Evolutionary conservation across 1,140 invertebrate genomes (phyloP).

Genomic region (Panulirus ornatus): DNA sequence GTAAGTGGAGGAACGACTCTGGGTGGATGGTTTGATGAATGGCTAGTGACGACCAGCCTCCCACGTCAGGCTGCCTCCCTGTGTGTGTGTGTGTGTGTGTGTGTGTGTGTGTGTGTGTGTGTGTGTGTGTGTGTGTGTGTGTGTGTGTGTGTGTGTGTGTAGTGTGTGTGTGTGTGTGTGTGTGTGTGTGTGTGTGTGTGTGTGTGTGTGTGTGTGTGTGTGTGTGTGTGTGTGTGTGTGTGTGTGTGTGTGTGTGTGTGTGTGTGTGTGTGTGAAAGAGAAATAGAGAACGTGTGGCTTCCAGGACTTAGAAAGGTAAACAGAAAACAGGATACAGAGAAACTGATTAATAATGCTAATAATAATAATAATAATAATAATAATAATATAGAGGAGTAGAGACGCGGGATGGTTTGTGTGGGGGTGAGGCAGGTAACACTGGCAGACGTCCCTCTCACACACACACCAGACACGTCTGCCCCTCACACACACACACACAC

Average conservation of each 20-base stretch:
- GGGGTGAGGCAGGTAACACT: not conserved
- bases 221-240: too few species aligned
- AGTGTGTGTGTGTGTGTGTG: conserved; percentile 10
- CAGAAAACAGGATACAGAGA: too few species aligned
- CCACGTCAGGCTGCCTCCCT: too few species aligned
- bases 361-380: not conserved
- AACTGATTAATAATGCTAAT: too few species aligned
- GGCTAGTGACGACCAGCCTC: too few species aligned
- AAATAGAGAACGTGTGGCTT: too few species aligned
- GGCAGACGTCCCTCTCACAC: not conserved
- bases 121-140: conserved; percentile 29
- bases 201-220: too few species aligned
- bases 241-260: too few species aligned
- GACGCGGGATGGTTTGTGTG: not conserved
- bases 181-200: conserved; percentile 3
- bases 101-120: conserved; percentile 32
- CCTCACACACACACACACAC: conserved; percentile 34
- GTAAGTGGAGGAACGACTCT: not conserved
- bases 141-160: conserved; percentile 17
- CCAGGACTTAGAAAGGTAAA: too few species aligned
- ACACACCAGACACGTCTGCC: not conserved
- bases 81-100: not conserved
- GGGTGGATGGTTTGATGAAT: not conserved
- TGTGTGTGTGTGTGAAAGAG: too few species aligned
- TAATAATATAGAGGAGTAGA: not conserved